Conservation (phyloP, 2,113 vertebrate genomes). For the Campylomormyrus tamandua region DNA sequence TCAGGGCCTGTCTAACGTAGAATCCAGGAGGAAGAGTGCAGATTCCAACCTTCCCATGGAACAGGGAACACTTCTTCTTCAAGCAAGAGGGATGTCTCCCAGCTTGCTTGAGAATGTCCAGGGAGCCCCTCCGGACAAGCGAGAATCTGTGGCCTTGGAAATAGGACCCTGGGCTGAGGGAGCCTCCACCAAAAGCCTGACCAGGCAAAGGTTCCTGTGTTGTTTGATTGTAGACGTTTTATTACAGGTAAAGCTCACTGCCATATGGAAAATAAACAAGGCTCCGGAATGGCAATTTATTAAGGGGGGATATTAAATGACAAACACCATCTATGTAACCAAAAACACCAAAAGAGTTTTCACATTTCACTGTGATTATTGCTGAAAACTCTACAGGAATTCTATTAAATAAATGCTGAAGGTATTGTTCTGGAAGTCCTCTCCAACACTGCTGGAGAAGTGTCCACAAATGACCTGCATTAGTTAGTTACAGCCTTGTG, state of each 20-base stretch:
- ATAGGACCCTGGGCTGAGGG: not conserved
- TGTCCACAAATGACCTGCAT: not conserved
- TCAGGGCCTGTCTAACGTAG: not conserved
- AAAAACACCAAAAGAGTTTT: not conserved
- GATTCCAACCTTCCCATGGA: not conserved
- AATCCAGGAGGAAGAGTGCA: not conserved
- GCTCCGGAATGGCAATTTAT: not conserved
- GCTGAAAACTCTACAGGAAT: not conserved
- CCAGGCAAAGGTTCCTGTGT: not conserved
- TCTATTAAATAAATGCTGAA: not conserved
- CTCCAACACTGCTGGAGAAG: not conserved
- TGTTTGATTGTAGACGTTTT: too few relatives aligned
- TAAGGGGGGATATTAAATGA: not conserved
- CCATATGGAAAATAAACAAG: not conserved
- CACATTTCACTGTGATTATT: not conserved
- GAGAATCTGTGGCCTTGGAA: not conserved
- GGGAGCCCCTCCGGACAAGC: not conserved
- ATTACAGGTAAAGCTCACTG: not conserved
- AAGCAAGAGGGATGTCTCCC: not conserved
- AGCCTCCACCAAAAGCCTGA: not conserved
- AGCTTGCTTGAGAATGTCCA: not conserved
- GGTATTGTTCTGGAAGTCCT: not conserved
- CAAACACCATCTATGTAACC: not conserved
- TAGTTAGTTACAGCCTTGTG: not conserved
- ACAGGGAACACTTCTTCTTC: not conserved